Conservation (phyloP, 2,888 invertebrate genomes). For the Scrobipalpa costella region DNA sequence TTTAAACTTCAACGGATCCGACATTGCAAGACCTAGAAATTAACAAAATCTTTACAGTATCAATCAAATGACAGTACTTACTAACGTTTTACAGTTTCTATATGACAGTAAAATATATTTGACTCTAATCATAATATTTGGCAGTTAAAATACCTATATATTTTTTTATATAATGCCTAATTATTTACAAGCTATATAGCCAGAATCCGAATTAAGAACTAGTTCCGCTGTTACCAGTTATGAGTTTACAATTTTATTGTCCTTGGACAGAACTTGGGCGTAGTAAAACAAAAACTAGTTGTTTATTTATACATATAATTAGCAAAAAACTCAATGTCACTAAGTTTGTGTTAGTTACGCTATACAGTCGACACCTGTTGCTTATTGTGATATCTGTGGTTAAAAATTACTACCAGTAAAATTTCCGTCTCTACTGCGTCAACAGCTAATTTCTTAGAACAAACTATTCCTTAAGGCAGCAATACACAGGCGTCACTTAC, state of each 20-base stretch:
- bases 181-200: background rate
- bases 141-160: no score
- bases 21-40: constrained; percentile 51
- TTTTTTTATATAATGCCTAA: background rate
- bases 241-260: background rate
- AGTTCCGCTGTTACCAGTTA: background rate
- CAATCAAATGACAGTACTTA: background rate
- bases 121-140: no score
- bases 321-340: constrained; percentile 14
- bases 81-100: background rate
- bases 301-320: background rate
- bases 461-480: no score
- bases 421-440: no score
- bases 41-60: background rate
- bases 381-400: background rate
- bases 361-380: background rate
- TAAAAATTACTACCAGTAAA: background rate
- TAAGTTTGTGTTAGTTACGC: background rate
- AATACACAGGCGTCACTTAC: no score
- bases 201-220: background rate
- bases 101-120: no score
- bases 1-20: constrained; percentile 56
- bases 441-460: no score
- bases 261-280: background rate
- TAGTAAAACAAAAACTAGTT: background rate